phyloP scores from a whole-genome alignment of 2,113 vertebrate species.

The Takifugu flavidus region DNA sequence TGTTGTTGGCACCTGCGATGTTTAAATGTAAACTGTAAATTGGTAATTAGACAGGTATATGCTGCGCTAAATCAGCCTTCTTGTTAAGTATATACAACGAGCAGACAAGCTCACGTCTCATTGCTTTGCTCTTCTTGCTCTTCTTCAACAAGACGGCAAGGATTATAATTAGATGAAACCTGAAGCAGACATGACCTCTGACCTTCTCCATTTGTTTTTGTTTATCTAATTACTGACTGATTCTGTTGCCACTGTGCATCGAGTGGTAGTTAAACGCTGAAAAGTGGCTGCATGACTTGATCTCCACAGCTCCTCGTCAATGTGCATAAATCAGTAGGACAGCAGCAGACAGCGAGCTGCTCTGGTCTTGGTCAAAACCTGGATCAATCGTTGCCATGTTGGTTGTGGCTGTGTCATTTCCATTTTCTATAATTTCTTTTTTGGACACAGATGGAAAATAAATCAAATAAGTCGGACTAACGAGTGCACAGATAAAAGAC shows the following conservation, averaged over 20 bases:
- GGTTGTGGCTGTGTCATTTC: no score
- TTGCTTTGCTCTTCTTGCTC: neutral
- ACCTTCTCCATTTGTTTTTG: constrained; percentile 19
- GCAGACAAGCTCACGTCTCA: neutral
- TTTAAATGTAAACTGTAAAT: neutral
- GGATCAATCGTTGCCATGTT: no score
- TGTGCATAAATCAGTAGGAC: no score
- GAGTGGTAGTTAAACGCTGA: constrained; percentile 18
- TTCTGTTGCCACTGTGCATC: constrained; percentile 1
- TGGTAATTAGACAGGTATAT: neutral
- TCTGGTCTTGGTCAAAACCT: no score
- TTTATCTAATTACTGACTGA: constrained; percentile 23
- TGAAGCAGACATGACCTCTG: constrained; percentile 6
- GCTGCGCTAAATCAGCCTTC: neutral
- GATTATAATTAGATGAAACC: constrained; percentile 18
- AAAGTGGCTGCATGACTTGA: constrained; percentile 6
- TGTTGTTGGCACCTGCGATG: no score
- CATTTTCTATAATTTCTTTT: no score
- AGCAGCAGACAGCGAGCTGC: no score
- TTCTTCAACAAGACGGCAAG: neutral
- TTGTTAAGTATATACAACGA: neutral
- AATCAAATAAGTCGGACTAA: no score
- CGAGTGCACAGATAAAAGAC: no score
- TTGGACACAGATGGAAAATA: no score
- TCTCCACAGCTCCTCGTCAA: no score